Conservation (phyloP, 2,113 vertebrate species). For the Neogobius melanostomus region DNA sequence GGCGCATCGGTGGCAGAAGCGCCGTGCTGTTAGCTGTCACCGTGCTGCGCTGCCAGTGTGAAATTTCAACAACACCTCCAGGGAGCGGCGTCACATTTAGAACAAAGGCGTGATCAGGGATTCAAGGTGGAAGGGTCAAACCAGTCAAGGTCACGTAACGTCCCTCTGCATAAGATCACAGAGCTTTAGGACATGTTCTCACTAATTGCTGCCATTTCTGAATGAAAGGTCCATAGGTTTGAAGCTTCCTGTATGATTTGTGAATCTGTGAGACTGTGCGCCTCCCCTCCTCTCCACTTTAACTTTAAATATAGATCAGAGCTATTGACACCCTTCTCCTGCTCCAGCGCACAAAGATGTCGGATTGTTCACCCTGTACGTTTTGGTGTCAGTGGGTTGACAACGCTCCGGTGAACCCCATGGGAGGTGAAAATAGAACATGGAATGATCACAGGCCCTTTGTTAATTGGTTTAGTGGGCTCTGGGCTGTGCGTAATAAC, state of each 20-base stretch:
- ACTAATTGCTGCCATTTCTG: not conserved
- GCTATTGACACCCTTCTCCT: not conserved
- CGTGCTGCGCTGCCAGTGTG: not conserved
- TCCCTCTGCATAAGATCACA: not conserved
- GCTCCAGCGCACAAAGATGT: not conserved
- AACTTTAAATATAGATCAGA: not conserved
- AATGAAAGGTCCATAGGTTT: not conserved
- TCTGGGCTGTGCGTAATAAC: not conserved
- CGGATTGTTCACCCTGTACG: not conserved
- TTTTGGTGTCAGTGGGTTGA: conserved; percentile 4
- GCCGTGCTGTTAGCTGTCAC: conserved; percentile 2
- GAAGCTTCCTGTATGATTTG: not conserved
- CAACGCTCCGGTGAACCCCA: not conserved
- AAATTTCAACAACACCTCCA: not conserved
- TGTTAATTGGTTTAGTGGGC: not conserved
- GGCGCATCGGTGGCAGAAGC: not conserved
- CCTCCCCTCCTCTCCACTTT: not conserved
- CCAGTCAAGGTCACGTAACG: not conserved
- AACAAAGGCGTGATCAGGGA: not conserved
- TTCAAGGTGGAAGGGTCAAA: not conserved
- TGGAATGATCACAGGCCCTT: not conserved
- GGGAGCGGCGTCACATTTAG: not conserved
- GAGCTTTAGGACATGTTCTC: not conserved
- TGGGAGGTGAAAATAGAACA: not conserved
- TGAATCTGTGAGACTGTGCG: not conserved